Percentiles rank a stretch among this genome's conserved stretches.
Evolutionary conservation across 1,140 invertebrate species (phyloP).

Genomic region (Tyrophagus putrescentiae): DNA sequence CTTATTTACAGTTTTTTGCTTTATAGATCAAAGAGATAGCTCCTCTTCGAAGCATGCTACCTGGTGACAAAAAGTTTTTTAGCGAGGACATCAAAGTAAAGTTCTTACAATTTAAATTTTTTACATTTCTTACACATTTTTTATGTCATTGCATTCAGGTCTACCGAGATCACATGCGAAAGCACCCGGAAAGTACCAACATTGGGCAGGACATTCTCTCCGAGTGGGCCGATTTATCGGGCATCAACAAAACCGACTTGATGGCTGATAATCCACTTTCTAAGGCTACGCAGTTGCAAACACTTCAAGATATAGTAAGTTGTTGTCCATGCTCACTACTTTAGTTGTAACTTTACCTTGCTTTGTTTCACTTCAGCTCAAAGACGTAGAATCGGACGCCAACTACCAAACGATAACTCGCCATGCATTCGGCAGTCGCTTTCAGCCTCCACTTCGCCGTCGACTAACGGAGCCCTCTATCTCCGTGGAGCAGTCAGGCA

Average conservation of each 20-base stretch:
- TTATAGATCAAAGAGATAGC: slow-evolving; percentile 66
- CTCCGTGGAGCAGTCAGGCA: background rate
- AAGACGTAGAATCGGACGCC: slow-evolving; percentile 1
- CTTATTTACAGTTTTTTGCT: slow-evolving; percentile 13
- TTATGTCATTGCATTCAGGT: slow-evolving; percentile 29
- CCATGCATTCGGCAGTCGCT: background rate
- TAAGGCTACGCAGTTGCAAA: slow-evolving; percentile 25
- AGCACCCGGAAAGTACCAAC: slow-evolving; percentile 25
- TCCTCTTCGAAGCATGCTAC: slow-evolving; percentile 40
- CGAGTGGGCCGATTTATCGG: slow-evolving; percentile 27
- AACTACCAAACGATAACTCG: background rate
- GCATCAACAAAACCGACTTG: slow-evolving; percentile 24
- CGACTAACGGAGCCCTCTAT: no score
- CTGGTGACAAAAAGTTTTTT: slow-evolving; percentile 58
- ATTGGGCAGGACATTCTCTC: slow-evolving; percentile 25
- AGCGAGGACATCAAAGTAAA: slow-evolving; percentile 50
- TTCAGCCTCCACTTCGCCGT: no score
- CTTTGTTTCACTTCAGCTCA: background rate
- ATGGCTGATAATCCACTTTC: slow-evolving; percentile 25
- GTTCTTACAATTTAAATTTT: background rate
- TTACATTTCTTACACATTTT: background rate
- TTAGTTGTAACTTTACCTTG: background rate
- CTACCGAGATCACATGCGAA: slow-evolving; percentile 44
- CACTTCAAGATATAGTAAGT: slow-evolving; percentile 26
- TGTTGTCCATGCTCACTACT: background rate